A percentile compares a stretch with the other conserved stretches of the same genome.
Evolutionary conservation across 2,113 vertebrate species (phyloP).

Genomic region (Apeltes quadracus): DNA sequence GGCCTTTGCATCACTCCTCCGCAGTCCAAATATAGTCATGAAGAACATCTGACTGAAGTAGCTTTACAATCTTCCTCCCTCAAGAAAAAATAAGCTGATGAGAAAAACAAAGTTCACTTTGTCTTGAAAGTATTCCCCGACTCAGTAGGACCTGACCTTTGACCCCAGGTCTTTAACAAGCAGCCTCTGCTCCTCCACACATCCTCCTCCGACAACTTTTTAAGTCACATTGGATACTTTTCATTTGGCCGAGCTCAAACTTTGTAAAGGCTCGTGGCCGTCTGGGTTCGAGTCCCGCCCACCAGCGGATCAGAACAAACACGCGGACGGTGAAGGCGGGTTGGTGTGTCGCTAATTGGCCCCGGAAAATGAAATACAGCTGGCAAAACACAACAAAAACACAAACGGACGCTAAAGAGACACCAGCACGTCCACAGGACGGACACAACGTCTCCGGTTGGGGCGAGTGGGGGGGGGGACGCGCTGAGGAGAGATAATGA

Average conservation of each 20-base stretch:
- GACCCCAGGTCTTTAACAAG: not conserved
- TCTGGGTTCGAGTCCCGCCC: not conserved
- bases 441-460: conserved; percentile 33
- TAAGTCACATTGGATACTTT: not conserved
- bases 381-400: not conserved
- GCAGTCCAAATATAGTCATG: too few species aligned
- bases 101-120: not conserved
- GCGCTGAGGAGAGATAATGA: conserved; percentile 66
- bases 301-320: not conserved
- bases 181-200: not conserved
- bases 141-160: not conserved
- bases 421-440: conserved; percentile 28
- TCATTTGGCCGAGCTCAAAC: not conserved
- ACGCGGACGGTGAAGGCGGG: conserved; percentile 4
- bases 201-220: not conserved
- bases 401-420: conserved; percentile 41
- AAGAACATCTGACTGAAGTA: too few species aligned
- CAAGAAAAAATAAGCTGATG: not conserved
- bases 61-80: too few species aligned
- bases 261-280: not conserved
- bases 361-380: not conserved
- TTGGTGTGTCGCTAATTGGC: conserved; percentile 42
- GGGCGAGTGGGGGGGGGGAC: not conserved
- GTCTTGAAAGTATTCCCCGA: too few species aligned
- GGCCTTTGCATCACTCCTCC: too few species aligned